These are phyloP conservation scores for Oligia fasciuncula DNA, from an alignment of 2,888 invertebrate species.

Conservation along the genomic window DNA sequence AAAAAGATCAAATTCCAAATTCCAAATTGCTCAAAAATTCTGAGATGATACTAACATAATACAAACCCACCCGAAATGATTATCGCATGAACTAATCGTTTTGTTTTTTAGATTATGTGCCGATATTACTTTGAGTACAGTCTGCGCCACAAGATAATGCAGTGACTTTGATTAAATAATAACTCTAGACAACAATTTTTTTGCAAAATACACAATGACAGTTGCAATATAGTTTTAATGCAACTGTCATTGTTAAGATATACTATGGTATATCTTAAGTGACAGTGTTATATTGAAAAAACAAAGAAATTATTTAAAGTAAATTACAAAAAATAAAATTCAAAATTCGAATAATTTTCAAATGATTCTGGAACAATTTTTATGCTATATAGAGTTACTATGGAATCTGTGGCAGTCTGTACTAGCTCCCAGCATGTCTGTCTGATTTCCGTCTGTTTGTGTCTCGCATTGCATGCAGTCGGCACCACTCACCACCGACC, in stretches of 20 bases:
- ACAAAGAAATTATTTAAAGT: neutral
- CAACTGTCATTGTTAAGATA: neutral
- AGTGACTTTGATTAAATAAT: slow-evolving; percentile 46
- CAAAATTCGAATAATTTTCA: neutral
- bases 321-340: neutral
- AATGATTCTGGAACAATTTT: neutral
- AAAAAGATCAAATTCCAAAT: slow-evolving; percentile 16
- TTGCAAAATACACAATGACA: too few relatives aligned
- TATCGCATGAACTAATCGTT: slow-evolving; percentile 59
- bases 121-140: slow-evolving; percentile 60
- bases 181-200: slow-evolving; percentile 20
- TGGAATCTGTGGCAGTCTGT: slow-evolving; percentile 51
- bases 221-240: neutral
- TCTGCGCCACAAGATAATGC: slow-evolving; percentile 45
- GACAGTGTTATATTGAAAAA: neutral
- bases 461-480: slow-evolving; percentile 86
- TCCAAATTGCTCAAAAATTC: slow-evolving; percentile 39
- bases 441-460: slow-evolving; percentile 75
- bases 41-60: slow-evolving; percentile 50
- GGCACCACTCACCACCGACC: slow-evolving; percentile 77
- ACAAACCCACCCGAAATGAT: slow-evolving; percentile 37
- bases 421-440: slow-evolving; percentile 68
- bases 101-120: slow-evolving; percentile 61
- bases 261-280: neutral
- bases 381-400: slow-evolving; percentile 48